These are phyloP conservation scores for Cyclophora punctaria DNA, from an alignment of 2,888 invertebrate species.

Conservation along the genomic window DNA sequence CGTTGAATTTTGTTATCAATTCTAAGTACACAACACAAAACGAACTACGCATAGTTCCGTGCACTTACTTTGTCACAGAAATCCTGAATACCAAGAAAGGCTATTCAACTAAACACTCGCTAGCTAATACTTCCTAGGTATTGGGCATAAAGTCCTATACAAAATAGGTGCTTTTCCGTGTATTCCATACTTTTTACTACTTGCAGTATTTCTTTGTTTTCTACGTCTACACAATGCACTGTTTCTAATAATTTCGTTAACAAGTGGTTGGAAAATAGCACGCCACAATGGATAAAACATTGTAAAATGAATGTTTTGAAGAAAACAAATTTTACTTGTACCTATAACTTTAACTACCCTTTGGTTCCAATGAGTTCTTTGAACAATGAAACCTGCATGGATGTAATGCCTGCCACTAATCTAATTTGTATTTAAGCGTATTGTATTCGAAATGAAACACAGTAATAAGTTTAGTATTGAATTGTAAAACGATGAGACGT, in stretches of 20 bases:
- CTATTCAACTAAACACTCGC: conserved; percentile 20
- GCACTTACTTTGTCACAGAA: conserved; percentile 17
- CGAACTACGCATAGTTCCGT: conserved; percentile 15
- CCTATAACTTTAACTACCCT: conserved; percentile 16
- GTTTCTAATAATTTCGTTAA: conserved; percentile 61
- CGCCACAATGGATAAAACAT: conserved; percentile 42
- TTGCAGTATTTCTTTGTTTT: conserved; percentile 59
- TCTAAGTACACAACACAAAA: conserved; percentile 11
- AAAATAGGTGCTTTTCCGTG: conserved; percentile 40
- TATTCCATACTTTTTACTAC: conserved; percentile 55
- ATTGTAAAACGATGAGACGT: conserved; percentile 56
- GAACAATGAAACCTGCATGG: neutral
- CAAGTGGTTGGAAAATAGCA: conserved; percentile 46
- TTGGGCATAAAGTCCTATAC: conserved; percentile 23
- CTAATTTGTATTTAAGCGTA: conserved; percentile 42
- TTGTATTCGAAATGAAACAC: conserved; percentile 30
- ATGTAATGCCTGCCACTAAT: conserved; percentile 34
- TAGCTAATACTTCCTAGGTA: conserved; percentile 30
- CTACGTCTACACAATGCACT: conserved; percentile 47
- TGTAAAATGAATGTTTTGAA: conserved; percentile 36
- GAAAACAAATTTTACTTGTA: conserved; percentile 30
- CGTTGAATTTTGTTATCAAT: conserved; percentile 36
- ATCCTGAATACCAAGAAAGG: conserved; percentile 17
- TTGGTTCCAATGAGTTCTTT: conserved; percentile 10
- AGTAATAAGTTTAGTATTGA: conserved; percentile 38